A percentile compares a stretch with the other conserved stretches of the same genome.
phyloP scores from a whole-genome alignment of 2,888 invertebrate genomes.

The Quadroppia sp. region DNA sequence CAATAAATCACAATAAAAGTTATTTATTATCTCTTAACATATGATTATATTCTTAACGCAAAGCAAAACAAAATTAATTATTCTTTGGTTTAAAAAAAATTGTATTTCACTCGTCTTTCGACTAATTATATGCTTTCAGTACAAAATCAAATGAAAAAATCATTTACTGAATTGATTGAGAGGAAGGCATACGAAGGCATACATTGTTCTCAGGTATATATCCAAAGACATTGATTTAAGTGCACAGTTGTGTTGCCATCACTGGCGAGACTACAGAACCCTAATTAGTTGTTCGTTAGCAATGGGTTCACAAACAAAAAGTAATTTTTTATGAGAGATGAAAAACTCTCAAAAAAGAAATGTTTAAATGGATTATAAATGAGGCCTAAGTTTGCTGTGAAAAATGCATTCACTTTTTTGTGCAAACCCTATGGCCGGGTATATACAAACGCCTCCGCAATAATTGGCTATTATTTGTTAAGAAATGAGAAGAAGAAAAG shows the following conservation, averaged over 20 bases:
- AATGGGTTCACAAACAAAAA: conserved; percentile 7
- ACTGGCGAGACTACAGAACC: background rate
- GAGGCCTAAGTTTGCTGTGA: background rate
- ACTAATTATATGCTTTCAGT: background rate
- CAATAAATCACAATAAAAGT: background rate
- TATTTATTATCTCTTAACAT: background rate
- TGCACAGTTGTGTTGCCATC: background rate
- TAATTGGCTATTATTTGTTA: conserved; percentile 30
- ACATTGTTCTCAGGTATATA: background rate
- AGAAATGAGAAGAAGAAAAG: background rate
- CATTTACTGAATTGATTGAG: background rate
- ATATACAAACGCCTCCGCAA: conserved; percentile 21
- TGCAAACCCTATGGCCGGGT: background rate
- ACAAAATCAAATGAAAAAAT: background rate
- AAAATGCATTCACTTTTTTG: background rate
- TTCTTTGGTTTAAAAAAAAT: background rate
- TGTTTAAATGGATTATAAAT: conserved; percentile 18
- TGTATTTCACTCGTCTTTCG: background rate
- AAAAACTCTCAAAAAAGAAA: background rate
- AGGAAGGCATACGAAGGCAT: background rate
- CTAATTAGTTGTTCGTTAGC: conserved; percentile 26
- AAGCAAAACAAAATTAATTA: conserved; percentile 6
- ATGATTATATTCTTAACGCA: conserved; percentile 23
- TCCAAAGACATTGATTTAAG: background rate
- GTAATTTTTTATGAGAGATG: background rate